These are phyloP conservation scores for Chiloscyllium punctatum DNA, from an alignment of 2,797 vertebrate species.

Conservation along the genomic window DNA sequence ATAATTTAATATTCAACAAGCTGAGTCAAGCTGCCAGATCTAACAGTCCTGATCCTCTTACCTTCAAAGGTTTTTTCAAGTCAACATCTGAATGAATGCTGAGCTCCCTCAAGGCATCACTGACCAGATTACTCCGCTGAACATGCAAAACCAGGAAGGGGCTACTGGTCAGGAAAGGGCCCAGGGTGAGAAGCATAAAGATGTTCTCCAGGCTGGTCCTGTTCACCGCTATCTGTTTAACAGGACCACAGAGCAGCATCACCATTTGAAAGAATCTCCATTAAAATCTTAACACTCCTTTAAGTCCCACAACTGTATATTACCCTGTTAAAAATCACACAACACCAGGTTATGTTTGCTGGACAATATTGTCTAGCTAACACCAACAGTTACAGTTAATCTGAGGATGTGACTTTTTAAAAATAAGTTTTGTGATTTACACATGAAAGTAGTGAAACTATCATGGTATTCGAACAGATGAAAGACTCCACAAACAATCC, in stretches of 20 bases:
- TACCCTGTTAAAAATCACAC: neutral
- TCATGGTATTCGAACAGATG: too few relatives aligned
- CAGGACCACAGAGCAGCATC: neutral
- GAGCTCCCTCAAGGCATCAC: conserved; percentile 85
- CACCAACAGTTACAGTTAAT: too few relatives aligned
- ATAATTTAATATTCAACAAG: neutral
- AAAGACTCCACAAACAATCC: too few relatives aligned
- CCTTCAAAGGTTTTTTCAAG: conserved; percentile 94
- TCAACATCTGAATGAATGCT: conserved; percentile 92
- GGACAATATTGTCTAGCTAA: too few relatives aligned
- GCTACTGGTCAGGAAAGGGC: conserved; percentile 86
- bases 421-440: too few relatives aligned
- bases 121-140: conserved; percentile 83
- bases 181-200: conserved; percentile 93
- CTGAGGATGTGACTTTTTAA: too few relatives aligned
- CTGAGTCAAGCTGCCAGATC: neutral
- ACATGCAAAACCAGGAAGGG: conserved; percentile 92
- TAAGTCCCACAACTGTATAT: neutral
- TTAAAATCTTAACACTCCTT: neutral
- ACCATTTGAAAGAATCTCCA: neutral
- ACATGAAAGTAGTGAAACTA: too few relatives aligned
- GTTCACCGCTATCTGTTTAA: conserved; percentile 85
- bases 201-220: conserved; percentile 93
- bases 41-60: conserved; percentile 48
- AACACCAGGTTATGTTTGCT: too few relatives aligned